Evolutionary conservation across 2,113 vertebrate genomes (phyloP).

Genomic region (Entomyzon cyanotis): DNA sequence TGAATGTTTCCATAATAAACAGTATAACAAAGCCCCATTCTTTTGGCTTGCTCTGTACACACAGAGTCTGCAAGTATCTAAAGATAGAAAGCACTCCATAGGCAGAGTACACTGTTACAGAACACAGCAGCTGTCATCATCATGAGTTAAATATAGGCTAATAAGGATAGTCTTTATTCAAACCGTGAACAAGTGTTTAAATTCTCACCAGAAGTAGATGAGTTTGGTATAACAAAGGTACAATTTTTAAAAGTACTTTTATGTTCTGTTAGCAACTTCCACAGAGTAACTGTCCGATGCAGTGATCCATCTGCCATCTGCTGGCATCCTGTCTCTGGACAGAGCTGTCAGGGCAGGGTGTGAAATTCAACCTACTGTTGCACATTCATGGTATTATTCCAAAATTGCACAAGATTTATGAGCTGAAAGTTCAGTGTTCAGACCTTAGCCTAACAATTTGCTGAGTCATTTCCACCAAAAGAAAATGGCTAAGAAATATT

Average conservation of each 20-base stretch:
- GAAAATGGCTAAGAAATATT: not conserved
- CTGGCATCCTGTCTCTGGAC: not conserved
- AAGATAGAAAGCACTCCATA: slow-evolving; percentile 41
- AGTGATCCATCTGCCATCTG: slow-evolving; percentile 1
- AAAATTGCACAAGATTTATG: not conserved
- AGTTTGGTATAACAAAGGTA: not conserved
- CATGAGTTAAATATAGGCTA: slow-evolving; percentile 35
- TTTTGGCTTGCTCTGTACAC: not conserved
- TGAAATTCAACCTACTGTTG: not conserved
- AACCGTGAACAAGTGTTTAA: not conserved
- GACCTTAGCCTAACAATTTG: not conserved
- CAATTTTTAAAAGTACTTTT: not conserved
- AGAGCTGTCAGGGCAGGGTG: not conserved
- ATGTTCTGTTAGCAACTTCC: not conserved
- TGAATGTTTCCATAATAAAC: not conserved
- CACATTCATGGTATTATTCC: not conserved
- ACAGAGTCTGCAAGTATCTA: not conserved
- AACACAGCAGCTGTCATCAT: not conserved
- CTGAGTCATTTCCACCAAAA: not conserved
- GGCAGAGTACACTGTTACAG: not conserved
- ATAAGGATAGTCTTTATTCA: not conserved
- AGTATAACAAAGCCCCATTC: not conserved
- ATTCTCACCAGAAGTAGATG: not conserved
- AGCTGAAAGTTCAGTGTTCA: not conserved
- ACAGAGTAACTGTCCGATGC: not conserved